Percentiles rank a stretch among this genome's conserved stretches.
Conservation (phyloP, 2,888 invertebrate species). For the Mystacides longicornis region DNA sequence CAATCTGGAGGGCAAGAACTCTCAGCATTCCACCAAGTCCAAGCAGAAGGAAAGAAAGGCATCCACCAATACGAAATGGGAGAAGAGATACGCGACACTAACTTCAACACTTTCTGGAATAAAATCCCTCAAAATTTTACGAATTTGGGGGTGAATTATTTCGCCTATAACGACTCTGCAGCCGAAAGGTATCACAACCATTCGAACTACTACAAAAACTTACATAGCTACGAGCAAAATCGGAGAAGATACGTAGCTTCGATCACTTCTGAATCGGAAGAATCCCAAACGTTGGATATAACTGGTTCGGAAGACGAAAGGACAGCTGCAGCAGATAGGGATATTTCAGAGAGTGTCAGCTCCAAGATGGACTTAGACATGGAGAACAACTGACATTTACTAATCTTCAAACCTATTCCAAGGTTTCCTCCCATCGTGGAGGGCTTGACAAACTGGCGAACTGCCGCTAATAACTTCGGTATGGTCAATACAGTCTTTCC, state of each 20-base stretch:
- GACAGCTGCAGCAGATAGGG: neutral
- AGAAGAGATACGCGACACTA: constrained; percentile 39
- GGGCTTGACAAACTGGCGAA: constrained; percentile 15
- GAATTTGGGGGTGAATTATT: constrained; percentile 20
- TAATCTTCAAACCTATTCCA: constrained; percentile 47
- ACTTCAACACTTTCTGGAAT: constrained; percentile 46
- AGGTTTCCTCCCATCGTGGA: constrained; percentile 35
- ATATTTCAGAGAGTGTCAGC: neutral
- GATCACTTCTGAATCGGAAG: constrained; percentile 39
- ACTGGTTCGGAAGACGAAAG: constrained; percentile 47
- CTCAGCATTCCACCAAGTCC: constrained; percentile 45
- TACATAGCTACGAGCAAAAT: constrained; percentile 1
- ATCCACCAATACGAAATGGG: constrained; percentile 11
- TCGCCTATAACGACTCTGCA: constrained; percentile 21
- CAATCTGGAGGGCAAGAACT: constrained; percentile 30
- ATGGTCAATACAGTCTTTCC: neutral
- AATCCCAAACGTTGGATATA: constrained; percentile 45
- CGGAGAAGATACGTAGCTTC: constrained; percentile 32
- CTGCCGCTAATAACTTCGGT: constrained; percentile 2
- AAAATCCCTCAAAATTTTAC: constrained; percentile 28
- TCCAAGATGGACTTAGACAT: constrained; percentile 31
- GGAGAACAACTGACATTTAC: constrained; percentile 29
- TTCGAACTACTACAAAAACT: constrained; percentile 1
- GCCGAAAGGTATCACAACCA: constrained; percentile 12
- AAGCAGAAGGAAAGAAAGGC: constrained; percentile 33